Conservation (phyloP, 2,888 invertebrate species). For the Odontomyia ornata region DNA sequence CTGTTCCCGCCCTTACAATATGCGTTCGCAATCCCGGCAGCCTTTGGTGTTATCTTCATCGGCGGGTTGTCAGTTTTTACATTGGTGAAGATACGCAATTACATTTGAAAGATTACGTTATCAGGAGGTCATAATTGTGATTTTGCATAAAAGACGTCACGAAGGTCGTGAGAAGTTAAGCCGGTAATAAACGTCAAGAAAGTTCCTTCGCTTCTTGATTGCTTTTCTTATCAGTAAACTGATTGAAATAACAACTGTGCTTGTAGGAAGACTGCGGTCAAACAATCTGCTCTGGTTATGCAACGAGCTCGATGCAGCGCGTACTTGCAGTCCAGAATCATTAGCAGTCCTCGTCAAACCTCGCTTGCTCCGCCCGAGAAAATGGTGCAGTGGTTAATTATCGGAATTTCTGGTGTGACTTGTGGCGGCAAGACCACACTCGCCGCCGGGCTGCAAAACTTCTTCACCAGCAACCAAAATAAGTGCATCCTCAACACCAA, state of each 20-base stretch:
- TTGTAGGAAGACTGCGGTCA: too few relatives aligned
- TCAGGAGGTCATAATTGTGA: neutral
- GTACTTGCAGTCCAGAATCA: constrained; percentile 4
- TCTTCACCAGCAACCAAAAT: constrained; percentile 58
- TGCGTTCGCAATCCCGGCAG: constrained; percentile 70
- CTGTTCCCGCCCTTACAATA: constrained; percentile 69
- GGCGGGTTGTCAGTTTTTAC: constrained; percentile 74
- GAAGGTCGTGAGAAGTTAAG: constrained; percentile 2
- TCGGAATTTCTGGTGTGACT: constrained; percentile 83
- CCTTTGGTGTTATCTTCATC: constrained; percentile 71
- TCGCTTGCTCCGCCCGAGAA: constrained; percentile 47
- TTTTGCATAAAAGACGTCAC: neutral
- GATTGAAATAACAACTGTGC: too few relatives aligned
- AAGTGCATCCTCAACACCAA: constrained; percentile 59
- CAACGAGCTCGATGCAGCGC: constrained; percentile 15
- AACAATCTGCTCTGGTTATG: constrained; percentile 31
- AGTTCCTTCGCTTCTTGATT: neutral
- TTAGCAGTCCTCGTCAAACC: neutral
- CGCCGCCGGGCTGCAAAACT: constrained; percentile 67
- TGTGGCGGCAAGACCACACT: constrained; percentile 86
- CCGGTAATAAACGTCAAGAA: neutral
- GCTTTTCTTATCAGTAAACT: too few relatives aligned
- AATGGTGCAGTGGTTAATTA: constrained; percentile 68
- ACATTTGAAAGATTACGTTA: constrained; percentile 11
- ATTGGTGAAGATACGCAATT: constrained; percentile 65